Conservation (phyloP, 2,797 vertebrate genomes). For the Spatula clypeata region DNA sequence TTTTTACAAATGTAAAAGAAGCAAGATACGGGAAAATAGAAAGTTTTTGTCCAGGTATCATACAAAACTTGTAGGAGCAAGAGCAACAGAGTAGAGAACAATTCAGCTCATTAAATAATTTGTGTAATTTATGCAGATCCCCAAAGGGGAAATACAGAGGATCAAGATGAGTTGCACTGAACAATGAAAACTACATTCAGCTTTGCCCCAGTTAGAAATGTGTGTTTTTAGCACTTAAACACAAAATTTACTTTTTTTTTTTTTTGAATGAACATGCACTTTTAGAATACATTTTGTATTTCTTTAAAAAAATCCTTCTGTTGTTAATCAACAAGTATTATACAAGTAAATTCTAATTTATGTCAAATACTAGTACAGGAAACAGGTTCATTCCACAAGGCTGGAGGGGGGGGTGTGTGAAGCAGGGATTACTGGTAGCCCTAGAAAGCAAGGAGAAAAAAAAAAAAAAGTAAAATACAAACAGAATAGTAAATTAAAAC, state of each 20-base stretch:
- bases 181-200: neutral
- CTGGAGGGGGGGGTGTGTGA: fast-evolving
- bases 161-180: neutral
- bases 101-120: neutral
- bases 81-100: neutral
- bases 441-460: neutral
- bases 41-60: neutral
- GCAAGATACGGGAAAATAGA: neutral
- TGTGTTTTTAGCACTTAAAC: neutral
- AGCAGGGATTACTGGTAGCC: neutral
- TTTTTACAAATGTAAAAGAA: neutral
- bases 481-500: neutral
- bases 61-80: neutral
- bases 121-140: neutral
- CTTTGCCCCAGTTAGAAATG: neutral
- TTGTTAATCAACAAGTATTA: neutral
- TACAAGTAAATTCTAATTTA: neutral
- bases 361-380: neutral
- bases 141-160: neutral
- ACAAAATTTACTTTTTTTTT: neutral
- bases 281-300: neutral
- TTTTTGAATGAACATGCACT: neutral
- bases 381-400: neutral
- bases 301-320: neutral
- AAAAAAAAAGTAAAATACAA: neutral